A percentile compares a stretch with the other conserved stretches of the same genome.
These are phyloP conservation scores for Macropodus opercularis DNA, from an alignment of 2,797 vertebrate species.

Conservation along the genomic window DNA sequence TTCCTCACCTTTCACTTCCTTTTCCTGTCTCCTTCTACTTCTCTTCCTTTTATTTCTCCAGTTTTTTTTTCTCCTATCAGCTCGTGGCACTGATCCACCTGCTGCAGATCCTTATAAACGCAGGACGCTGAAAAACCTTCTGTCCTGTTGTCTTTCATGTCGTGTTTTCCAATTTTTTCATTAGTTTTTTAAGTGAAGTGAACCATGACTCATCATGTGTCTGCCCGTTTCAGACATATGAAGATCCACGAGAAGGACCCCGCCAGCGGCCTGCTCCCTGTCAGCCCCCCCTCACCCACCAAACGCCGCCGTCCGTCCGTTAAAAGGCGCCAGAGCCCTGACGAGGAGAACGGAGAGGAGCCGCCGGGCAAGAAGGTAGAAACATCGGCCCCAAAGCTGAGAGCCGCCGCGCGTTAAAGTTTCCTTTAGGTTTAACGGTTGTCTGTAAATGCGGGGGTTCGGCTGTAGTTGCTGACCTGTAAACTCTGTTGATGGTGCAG, in stretches of 20 bases:
- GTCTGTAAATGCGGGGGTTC: too few relatives aligned
- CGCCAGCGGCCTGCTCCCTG: slow-evolving; percentile 69
- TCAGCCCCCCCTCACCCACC: slow-evolving; percentile 87
- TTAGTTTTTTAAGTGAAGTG: background rate
- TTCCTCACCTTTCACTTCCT: background rate
- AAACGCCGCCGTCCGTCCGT: slow-evolving; percentile 88
- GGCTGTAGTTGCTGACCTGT: background rate
- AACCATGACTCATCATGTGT: background rate
- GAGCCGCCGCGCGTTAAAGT: too few relatives aligned
- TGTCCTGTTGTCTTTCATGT: too few relatives aligned
- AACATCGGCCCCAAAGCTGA: too few relatives aligned
- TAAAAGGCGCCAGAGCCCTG: slow-evolving; percentile 87
- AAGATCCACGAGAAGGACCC: slow-evolving; percentile 98
- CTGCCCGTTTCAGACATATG: slow-evolving; percentile 87
- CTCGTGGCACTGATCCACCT: background rate
- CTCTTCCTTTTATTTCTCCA: background rate
- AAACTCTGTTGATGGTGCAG: slow-evolving; percentile 68
- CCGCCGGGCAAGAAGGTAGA: slow-evolving; percentile 90
- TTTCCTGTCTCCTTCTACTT: background rate
- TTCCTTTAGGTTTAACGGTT: too few relatives aligned
- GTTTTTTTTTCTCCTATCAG: background rate
- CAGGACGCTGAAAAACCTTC: too few relatives aligned
- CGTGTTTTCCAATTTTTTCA: too few relatives aligned
- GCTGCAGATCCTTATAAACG: too few relatives aligned
- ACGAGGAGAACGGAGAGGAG: slow-evolving; percentile 84